Evolutionary conservation across 2,888 invertebrate species (phyloP), one percentile per base, ranked within the genome.

Genomic region (Shargacucullia verbasci): DNA sequence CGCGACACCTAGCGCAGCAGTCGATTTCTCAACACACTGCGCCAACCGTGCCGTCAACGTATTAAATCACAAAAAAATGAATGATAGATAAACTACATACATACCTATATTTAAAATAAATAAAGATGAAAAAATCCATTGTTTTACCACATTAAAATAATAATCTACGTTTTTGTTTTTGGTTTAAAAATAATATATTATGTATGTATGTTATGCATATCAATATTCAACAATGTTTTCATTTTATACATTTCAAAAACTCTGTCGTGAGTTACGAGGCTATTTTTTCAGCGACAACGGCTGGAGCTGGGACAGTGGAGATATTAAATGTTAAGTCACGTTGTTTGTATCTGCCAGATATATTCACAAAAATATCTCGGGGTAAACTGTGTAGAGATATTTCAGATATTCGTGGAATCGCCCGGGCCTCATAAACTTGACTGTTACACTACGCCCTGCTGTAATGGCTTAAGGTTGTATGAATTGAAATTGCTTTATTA

Each of bases 401-500:
- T 15, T 33, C 37, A 70, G 73, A 64, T 78, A 73, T 65, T 64
- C 60, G 55, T 43, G 43, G 53, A 59, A 49, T 59, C 58, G 66
- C 62, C 66, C 56, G 62, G 65, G 62, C 52, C 59, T 73, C 70
- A 78, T 81, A 78, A 82, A 80, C 68, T 65, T 58, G 60, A 59
- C 70, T 75, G 75, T 75, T 68, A 73, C 70, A 71, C 64, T 75
- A 59, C 73, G 71, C 66, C 73, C 70, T 74, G 73, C 73, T 67
- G 78, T 80, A 80, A 81, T 81, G 72, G 79, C 66, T 74, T 59
- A 74, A 70, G 76, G 70, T 76, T 74, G 70, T 78, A 82, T 83
- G 81, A 83, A 83, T 84, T 76, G 81, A 80, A 82, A 84, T 81
- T 80, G 78, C 76, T 81, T 78, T 81, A 83, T 82, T 81, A 77